These are phyloP conservation scores for Psilanteris sp. DNA, from an alignment of 1,140 invertebrate species.

Conservation along the genomic window DNA sequence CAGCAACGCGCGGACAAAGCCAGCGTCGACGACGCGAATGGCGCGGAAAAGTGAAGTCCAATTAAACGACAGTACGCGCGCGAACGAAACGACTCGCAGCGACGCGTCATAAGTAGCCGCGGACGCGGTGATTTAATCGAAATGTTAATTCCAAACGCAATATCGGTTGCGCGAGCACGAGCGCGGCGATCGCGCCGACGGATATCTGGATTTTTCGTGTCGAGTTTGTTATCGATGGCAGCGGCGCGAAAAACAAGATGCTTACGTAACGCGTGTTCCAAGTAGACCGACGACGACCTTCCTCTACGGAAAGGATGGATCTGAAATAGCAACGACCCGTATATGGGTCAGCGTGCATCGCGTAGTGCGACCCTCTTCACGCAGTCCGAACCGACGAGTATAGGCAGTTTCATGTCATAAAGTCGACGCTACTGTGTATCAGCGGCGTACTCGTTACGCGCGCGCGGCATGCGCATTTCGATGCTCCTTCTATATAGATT, in stretches of 20 bases:
- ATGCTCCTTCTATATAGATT: constrained; percentile 56
- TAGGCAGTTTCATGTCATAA: constrained; percentile 53
- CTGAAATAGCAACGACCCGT: constrained; percentile 81
- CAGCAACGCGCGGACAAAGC: no score
- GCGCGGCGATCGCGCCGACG: no score
- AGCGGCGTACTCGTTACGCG: constrained; percentile 24
- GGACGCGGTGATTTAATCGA: no score
- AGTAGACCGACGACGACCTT: constrained; percentile 73
- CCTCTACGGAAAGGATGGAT: constrained; percentile 80
- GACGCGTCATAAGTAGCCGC: no score
- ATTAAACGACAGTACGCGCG: no score
- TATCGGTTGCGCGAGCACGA: no score
- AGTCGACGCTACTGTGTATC: constrained; percentile 46
- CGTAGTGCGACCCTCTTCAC: constrained; percentile 78
- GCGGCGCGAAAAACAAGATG: constrained; percentile 70
- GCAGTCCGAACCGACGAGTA: constrained; percentile 56
- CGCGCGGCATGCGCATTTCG: constrained; percentile 52
- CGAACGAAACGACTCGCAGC: no score
- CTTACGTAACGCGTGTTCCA: constrained; percentile 69
- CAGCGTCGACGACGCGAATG: no score
- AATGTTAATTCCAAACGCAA: no score
- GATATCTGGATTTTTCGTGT: no score
- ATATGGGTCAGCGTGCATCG: constrained; percentile 80
- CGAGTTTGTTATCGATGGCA: constrained; percentile 47
- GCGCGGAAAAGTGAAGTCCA: no score